Evolutionary conservation across 1,140 invertebrate species (phyloP).

Genomic region (Aporrectodea caliginosa): DNA sequence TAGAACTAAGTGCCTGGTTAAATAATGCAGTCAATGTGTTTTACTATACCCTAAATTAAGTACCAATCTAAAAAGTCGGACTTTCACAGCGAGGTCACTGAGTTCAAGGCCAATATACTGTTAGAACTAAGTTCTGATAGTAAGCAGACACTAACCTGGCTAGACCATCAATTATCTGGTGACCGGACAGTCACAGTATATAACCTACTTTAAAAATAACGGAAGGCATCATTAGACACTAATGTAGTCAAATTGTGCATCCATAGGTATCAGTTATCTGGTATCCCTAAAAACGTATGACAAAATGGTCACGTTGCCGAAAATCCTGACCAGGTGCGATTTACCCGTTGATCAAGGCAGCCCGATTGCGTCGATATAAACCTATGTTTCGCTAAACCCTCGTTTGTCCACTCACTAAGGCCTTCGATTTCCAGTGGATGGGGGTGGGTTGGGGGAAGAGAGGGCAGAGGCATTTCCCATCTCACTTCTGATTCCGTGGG

Average conservation of each 20-base stretch:
- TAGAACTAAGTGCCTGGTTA: too few species aligned
- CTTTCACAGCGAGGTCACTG: too few species aligned
- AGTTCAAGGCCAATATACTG: too few species aligned
- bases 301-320: neutral
- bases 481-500: neutral
- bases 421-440: neutral
- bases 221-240: neutral
- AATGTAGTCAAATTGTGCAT: neutral
- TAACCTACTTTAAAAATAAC: too few species aligned
- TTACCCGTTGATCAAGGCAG: neutral
- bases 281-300: neutral
- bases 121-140: too few species aligned
- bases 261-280: neutral
- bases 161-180: too few species aligned
- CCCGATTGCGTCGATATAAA: too few species aligned
- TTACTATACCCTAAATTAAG: too few species aligned
- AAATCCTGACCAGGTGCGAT: neutral
- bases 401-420: neutral
- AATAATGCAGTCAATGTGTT: too few species aligned
- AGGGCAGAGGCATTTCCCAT: neutral
- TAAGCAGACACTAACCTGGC: too few species aligned
- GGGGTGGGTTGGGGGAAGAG: neutral
- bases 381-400: neutral
- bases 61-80: too few species aligned
- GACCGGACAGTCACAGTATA: too few species aligned